Evolutionary conservation across 2,888 invertebrate genomes (phyloP), one percentile per base, ranked within the genome.

Genomic region (Drosophila ustulata): DNA sequence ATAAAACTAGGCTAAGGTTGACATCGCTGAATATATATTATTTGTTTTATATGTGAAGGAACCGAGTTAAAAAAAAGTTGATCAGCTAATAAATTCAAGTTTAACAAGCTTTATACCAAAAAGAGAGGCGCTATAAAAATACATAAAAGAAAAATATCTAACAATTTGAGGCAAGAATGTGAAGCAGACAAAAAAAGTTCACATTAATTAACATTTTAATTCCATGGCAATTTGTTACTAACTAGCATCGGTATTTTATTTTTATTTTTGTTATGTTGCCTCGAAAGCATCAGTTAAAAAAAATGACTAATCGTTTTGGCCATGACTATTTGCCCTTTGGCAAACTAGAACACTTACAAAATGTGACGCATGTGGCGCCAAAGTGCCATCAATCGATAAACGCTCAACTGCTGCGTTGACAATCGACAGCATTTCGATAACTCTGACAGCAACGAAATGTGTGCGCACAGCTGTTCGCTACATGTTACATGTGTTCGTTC

Each of bases 1-100:
- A 23, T 3, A 69, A 75, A 79, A 66, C 57, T 76, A 79, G 78
- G 79, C 79, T 66, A 78, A 78, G 79, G 78, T 72, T 76, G 53
- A 3, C 13, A 30, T 45, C 26, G 37, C 41, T 13, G 39, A 32
- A 37, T 66, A 53, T 18, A 41, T 26, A 57, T 28, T 8, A 23
- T 26, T 49, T 56, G 41, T 25, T 55, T 53, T 61, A 41, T 13
- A 1, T 39, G 13, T 41, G 55, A 65, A 58, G 47, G 64, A 59
- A 43, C 11, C 7, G 18, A 11, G 18, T 11, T 1, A 34, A 11
- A 23, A 58, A 57, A 49, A 39, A 30, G n/a, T 41, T 13, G 7
- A 23, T 28, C 30, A 28, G 37, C 9, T 64, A 51, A 63, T 30
- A 7, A 55, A 55, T 57, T 56, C 6, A n/a, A 43, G 34, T 6